Conservation (phyloP, 2,797 vertebrate genomes). For the Trachurus trachurus region DNA sequence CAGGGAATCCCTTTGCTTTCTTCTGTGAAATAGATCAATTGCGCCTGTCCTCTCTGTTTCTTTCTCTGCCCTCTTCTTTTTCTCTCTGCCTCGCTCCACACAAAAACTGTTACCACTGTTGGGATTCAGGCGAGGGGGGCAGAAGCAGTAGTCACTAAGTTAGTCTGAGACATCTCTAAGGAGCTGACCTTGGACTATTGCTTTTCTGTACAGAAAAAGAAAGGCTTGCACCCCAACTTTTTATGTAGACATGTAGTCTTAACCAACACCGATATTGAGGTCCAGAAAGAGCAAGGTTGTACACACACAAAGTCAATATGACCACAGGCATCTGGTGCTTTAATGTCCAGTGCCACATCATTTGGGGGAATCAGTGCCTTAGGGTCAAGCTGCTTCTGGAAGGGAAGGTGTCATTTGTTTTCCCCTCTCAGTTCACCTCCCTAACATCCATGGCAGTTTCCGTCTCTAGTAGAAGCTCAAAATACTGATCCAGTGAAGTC, state of each 20-base stretch:
- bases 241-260: not conserved
- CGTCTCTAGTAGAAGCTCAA: not conserved
- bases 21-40: conserved; percentile 16
- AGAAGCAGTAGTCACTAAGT: not conserved
- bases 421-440: not conserved
- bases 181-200: not conserved
- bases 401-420: conserved; percentile 4
- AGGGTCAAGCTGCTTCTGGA: not conserved
- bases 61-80: not conserved
- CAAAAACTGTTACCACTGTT: conserved; percentile 4
- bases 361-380: not conserved
- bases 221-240: not conserved
- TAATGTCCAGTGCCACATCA: not conserved
- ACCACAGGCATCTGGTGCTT: not conserved
- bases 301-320: not conserved
- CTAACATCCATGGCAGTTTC: not conserved
- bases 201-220: not conserved
- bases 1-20: conserved; percentile 11
- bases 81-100: not conserved
- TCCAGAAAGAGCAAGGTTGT: not conserved
- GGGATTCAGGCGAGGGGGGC: not conserved
- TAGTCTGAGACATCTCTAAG: not conserved
- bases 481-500: conserved; percentile 40
- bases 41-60: not conserved
- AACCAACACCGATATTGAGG: not conserved